Conservation (phyloP, 2,888 invertebrate species). For the Lamellibrachia satsuma region DNA sequence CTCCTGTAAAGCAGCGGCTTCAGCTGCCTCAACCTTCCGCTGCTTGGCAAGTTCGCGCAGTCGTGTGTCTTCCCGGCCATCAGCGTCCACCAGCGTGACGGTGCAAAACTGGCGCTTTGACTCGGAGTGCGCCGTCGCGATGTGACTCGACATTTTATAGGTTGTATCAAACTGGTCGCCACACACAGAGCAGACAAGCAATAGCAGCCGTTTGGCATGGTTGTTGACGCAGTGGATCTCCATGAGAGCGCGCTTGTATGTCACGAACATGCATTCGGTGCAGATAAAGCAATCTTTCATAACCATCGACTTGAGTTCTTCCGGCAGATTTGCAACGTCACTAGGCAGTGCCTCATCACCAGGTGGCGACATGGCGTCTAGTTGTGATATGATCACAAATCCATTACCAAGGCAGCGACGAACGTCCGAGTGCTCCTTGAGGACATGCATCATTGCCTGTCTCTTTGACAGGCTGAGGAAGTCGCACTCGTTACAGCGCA, state of each 20-base stretch:
- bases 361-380: background rate
- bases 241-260: constrained; percentile 25
- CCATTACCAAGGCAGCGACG: constrained; percentile 6
- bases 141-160: constrained; percentile 25
- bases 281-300: constrained; percentile 23
- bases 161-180: constrained; percentile 20
- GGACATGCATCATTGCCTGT: constrained; percentile 21
- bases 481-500: constrained; percentile 20
- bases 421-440: constrained; percentile 17
- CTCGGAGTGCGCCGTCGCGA: constrained; percentile 18
- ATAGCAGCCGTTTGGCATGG: constrained; percentile 7
- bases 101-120: constrained; percentile 26
- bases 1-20: background rate
- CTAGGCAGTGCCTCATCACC: background rate
- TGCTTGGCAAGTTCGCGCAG: background rate
- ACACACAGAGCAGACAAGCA: constrained; percentile 22
- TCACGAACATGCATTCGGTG: constrained; percentile 21
- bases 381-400: constrained; percentile 23
- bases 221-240: constrained; percentile 26
- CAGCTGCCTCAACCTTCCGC: background rate
- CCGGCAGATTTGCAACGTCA: background rate
- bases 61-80: background rate
- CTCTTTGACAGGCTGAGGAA: constrained; percentile 21
- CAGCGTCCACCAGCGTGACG: constrained; percentile 20
- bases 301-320: background rate